phyloP scores from a whole-genome alignment of 2,888 invertebrate genomes.

The Lobophora halterata region DNA sequence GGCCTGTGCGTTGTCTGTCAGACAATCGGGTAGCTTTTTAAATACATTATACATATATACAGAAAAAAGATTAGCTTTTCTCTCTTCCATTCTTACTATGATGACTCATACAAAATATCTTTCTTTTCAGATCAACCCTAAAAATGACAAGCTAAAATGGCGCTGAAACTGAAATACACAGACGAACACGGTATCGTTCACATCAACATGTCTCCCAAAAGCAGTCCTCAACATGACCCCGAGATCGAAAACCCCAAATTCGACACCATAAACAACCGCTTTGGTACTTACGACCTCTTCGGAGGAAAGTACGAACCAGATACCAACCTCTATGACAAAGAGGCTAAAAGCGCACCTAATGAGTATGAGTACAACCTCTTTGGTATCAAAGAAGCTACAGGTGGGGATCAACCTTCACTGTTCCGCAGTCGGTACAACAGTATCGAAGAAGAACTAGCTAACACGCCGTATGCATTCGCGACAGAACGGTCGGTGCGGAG shows the following conservation, averaged over 20 bases:
- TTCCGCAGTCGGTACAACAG: conserved; percentile 76
- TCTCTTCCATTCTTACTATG: too few relatives aligned
- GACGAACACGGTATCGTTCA: conserved; percentile 74
- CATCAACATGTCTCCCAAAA: conserved; percentile 68
- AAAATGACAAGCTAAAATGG: conserved; percentile 51
- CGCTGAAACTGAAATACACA: conserved; percentile 68
- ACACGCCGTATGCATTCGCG: conserved; percentile 76
- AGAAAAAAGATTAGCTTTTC: too few relatives aligned
- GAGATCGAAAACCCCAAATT: conserved; percentile 59
- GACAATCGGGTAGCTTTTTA: too few relatives aligned
- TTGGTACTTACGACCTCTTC: conserved; percentile 70
- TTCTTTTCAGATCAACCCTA: conserved; percentile 22
- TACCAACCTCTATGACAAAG: neutral
- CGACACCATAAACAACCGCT: conserved; percentile 70
- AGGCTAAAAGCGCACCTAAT: too few relatives aligned
- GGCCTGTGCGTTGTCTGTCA: too few relatives aligned
- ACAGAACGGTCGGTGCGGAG: conserved; percentile 54
- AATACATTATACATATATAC: too few relatives aligned
- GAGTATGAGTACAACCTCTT: too few relatives aligned
- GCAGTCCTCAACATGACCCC: conserved; percentile 43
- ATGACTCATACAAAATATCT: neutral
- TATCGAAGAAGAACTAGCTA: conserved; percentile 73
- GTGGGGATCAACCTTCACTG: conserved; percentile 57
- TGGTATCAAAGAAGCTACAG: too few relatives aligned
- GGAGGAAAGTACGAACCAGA: conserved; percentile 60